Evolutionary conservation across 2,888 invertebrate genomes (phyloP).

Genomic region (Ceramica pisi): DNA sequence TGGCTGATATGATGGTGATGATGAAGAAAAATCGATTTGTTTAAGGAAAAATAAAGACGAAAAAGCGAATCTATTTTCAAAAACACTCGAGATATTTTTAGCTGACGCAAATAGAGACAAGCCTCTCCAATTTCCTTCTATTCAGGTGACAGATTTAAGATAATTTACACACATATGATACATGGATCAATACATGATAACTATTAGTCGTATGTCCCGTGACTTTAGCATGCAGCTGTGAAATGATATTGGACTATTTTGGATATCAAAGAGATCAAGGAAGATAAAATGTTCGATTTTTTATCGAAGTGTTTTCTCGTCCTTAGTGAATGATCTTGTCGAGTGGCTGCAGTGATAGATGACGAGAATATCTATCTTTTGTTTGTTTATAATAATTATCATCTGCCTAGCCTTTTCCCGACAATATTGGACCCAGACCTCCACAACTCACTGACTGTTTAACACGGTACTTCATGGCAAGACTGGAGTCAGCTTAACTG

Average conservation of each 20-base stretch:
- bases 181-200: conserved; percentile 3
- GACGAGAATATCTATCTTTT: background rate
- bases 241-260: conserved; percentile 15
- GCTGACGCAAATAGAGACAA: background rate
- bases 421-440: too few relatives aligned
- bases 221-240: conserved; percentile 28
- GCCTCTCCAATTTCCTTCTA: conserved; percentile 15
- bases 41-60: too few relatives aligned
- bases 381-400: background rate
- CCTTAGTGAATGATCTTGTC: conserved; percentile 24
- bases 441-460: too few relatives aligned
- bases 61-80: conserved; percentile 16
- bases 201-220: conserved; percentile 34
- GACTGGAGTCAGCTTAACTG: too few relatives aligned
- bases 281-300: conserved; percentile 45
- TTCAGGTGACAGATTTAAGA: conserved; percentile 28
- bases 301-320: conserved; percentile 32
- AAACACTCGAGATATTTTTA: conserved; percentile 24
- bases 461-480: too few relatives aligned
- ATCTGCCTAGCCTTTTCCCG: too few relatives aligned
- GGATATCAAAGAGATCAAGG: conserved; percentile 1
- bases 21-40: too few relatives aligned
- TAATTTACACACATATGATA: conserved; percentile 15
- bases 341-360: conserved; percentile 31
- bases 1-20: too few relatives aligned